Percentiles rank a stretch among this genome's conserved stretches.
These are phyloP conservation scores for Phorcus lineatus DNA, from an alignment of 2,888 invertebrate genomes.

Conservation along the genomic window DNA sequence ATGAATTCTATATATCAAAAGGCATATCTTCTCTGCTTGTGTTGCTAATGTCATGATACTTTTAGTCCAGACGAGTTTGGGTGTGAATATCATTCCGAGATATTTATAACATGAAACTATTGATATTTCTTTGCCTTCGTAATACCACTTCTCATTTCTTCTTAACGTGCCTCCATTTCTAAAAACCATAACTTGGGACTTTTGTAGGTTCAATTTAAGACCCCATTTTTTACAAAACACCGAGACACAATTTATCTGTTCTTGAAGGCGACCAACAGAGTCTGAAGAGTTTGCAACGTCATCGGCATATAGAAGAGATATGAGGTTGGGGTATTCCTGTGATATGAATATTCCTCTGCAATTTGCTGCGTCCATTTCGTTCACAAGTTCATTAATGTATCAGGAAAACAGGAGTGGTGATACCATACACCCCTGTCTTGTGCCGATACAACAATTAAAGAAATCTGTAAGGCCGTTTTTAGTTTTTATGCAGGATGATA, in stretches of 20 bases:
- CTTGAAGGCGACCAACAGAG: conserved; percentile 9
- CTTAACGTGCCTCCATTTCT: too few relatives aligned
- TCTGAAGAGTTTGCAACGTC: conserved; percentile 23
- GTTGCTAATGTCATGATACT: neutral
- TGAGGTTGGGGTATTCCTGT: neutral
- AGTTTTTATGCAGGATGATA: conserved; percentile 2
- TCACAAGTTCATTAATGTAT: neutral
- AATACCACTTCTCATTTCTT: neutral
- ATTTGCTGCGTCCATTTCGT: neutral
- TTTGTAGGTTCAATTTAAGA: neutral
- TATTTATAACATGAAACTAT: neutral
- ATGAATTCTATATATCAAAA: neutral
- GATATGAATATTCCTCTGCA: conserved; percentile 15
- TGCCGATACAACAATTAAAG: neutral
- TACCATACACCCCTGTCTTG: conserved; percentile 14
- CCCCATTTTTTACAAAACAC: conserved; percentile 16
- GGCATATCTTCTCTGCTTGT: conserved; percentile 25
- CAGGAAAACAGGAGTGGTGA: neutral
- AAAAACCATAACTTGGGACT: neutral
- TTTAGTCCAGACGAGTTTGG: neutral
- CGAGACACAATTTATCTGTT: conserved; percentile 25
- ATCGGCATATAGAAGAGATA: conserved; percentile 25
- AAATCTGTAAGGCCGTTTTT: neutral
- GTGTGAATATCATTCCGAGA: conserved; percentile 15
- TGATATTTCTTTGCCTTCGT: neutral